A percentile compares a stretch with the other conserved stretches of the same genome.
Evolutionary conservation across 2,113 vertebrate species (phyloP).

Genomic region (Capricornis sumatraensis): DNA sequence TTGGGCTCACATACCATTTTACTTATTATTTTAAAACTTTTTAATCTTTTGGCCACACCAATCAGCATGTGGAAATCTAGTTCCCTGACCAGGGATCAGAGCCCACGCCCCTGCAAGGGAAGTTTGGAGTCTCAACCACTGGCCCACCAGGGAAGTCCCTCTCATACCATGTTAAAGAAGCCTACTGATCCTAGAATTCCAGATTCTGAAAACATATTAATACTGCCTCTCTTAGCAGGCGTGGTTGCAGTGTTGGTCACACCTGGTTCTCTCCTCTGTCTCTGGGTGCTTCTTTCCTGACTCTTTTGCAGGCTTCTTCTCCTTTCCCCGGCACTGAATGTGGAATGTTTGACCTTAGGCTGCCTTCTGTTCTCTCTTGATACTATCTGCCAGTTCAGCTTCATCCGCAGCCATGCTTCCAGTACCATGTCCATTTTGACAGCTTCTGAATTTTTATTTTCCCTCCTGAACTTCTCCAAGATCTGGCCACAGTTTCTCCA

Average conservation of each 20-base stretch:
- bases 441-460: not conserved
- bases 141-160: not conserved
- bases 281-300: not conserved
- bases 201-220: not conserved
- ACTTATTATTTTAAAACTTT: not conserved
- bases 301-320: not conserved
- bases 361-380: not conserved
- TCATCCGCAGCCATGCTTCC: not conserved
- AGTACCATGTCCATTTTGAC: not conserved
- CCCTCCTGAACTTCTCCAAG: not conserved
- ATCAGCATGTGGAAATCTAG: not conserved
- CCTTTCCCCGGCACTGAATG: not conserved
- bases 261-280: not conserved
- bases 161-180: not conserved
- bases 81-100: not conserved
- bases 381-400: not conserved
- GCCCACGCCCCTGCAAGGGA: not conserved
- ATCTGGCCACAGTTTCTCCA: not conserved
- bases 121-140: not conserved
- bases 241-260: rapidly evolving
- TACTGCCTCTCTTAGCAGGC: not conserved
- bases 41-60: not conserved
- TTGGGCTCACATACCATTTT: not conserved
- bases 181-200: not conserved
- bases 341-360: not conserved